A percentile compares a stretch with the other conserved stretches of the same genome.
Conservation (phyloP, 2,888 invertebrate genomes). For the Charanyca ferruginea region DNA sequence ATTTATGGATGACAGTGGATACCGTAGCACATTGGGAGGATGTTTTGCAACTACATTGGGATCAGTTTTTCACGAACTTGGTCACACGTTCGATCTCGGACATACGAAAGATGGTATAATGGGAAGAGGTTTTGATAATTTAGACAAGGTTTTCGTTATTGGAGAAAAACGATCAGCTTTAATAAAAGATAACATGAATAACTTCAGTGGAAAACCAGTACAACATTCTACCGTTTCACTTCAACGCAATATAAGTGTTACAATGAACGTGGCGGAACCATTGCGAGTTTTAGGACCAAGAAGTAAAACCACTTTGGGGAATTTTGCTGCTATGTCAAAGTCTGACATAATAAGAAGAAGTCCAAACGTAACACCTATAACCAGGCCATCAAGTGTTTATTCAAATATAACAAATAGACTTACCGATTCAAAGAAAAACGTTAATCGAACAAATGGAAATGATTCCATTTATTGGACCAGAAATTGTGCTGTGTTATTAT, state of each 20-base stretch:
- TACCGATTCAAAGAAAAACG: conserved; percentile 85
- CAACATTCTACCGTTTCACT: conserved; percentile 92
- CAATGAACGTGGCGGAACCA: conserved; percentile 92
- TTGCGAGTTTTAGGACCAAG: conserved; percentile 87
- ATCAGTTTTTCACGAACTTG: conserved; percentile 97
- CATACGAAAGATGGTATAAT: conserved; percentile 98
- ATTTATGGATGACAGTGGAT: conserved; percentile 98
- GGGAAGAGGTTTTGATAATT: conserved; percentile 97
- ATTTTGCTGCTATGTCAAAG: conserved; percentile 88
- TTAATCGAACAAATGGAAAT: conserved; percentile 83
- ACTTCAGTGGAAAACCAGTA: conserved; percentile 91
- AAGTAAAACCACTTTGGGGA: conserved; percentile 89
- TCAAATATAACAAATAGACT: conserved; percentile 87
- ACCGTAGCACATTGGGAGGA: conserved; percentile 96
- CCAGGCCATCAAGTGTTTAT: conserved; percentile 88
- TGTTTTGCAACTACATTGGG: conserved; percentile 98
- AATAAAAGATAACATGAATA: conserved; percentile 90
- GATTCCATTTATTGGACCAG: conserved; percentile 92
- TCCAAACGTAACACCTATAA: conserved; percentile 89
- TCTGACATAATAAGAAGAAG: conserved; percentile 86
- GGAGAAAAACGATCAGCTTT: conserved; percentile 88
- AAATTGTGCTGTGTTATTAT: conserved; percentile 92
- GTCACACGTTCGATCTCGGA: conserved; percentile 98
- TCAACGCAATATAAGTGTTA: conserved; percentile 92
- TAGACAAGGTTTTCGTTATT: conserved; percentile 94